Conservation (phyloP, 1,140 invertebrate genomes). For the Panagrolaimus sp. region DNA sequence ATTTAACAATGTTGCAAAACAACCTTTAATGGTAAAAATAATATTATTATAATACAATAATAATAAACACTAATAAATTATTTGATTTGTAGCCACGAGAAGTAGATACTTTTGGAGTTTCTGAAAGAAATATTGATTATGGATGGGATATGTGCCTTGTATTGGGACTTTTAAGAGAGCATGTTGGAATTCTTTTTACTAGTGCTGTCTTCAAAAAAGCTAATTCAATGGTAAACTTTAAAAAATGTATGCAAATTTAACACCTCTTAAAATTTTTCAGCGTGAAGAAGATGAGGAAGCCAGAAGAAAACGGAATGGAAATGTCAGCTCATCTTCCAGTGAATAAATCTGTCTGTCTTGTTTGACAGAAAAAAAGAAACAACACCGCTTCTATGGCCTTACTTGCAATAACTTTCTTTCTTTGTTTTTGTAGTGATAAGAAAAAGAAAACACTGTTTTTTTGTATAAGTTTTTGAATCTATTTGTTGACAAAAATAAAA, state of each 20-base stretch:
- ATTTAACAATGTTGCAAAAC: no score
- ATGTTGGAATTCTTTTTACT: conserved; percentile 1
- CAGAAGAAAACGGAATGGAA: background rate
- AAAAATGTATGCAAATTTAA: background rate
- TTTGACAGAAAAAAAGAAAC: background rate
- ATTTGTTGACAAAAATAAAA: no score
- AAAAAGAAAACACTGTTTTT: no score
- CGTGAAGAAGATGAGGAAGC: background rate
- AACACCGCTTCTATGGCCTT: background rate
- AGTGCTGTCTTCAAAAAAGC: background rate
- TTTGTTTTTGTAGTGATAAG: no score
- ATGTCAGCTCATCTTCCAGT: background rate
- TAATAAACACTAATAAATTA: no score
- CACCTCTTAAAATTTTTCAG: no score
- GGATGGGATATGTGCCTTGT: background rate
- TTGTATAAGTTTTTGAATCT: no score
- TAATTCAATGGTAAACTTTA: background rate
- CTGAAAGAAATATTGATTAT: background rate
- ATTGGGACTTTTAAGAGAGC: background rate
- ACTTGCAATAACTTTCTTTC: background rate
- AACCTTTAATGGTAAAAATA: no score
- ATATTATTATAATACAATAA: no score
- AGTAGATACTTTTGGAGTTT: background rate
- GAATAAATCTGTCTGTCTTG: no score
- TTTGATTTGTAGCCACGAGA: background rate